Evolutionary conservation across 2,113 vertebrate genomes (phyloP).

Genomic region (Passer domesticus): DNA sequence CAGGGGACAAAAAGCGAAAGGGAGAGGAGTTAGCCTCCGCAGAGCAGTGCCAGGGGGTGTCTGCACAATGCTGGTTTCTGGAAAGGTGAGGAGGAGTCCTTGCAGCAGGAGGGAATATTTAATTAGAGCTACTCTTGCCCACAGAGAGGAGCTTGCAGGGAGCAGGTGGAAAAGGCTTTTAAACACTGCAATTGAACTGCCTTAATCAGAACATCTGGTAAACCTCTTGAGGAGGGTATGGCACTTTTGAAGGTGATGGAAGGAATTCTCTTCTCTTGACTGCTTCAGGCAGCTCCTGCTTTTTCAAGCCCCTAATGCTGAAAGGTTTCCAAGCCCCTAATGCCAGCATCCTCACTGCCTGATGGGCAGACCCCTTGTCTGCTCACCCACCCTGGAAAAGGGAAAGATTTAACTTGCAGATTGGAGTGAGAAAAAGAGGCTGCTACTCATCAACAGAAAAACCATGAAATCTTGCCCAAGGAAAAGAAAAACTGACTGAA

Average conservation of each 20-base stretch:
- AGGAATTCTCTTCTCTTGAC: slow-evolving; percentile 4
- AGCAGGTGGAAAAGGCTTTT: slow-evolving; percentile 50
- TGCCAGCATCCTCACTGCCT: fast-evolving
- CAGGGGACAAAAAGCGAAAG: neutral
- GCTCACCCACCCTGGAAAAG: neutral
- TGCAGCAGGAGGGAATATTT: slow-evolving; percentile 28
- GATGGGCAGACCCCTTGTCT: fast-evolving
- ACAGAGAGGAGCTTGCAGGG: neutral
- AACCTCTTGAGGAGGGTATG: slow-evolving; percentile 24
- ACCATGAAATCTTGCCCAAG: neutral
- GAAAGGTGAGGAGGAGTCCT: slow-evolving; percentile 44
- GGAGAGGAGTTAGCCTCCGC: neutral
- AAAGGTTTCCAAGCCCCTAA: neutral
- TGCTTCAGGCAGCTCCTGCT: neutral
- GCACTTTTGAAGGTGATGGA: slow-evolving; percentile 12
- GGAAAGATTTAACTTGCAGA: neutral
- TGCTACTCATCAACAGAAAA: neutral
- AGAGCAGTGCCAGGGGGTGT: neutral
- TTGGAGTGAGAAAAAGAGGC: neutral
- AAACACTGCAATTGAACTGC: slow-evolving; percentile 41
- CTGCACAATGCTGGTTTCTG: neutral
- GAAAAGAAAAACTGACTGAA: neutral
- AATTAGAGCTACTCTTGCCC: slow-evolving; percentile 40
- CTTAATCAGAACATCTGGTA: slow-evolving; percentile 66
- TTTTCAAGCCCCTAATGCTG: neutral